A percentile compares a stretch with the other conserved stretches of the same genome.
Conservation (phyloP, 2,888 invertebrate species). For the Alloplasta piceator region DNA sequence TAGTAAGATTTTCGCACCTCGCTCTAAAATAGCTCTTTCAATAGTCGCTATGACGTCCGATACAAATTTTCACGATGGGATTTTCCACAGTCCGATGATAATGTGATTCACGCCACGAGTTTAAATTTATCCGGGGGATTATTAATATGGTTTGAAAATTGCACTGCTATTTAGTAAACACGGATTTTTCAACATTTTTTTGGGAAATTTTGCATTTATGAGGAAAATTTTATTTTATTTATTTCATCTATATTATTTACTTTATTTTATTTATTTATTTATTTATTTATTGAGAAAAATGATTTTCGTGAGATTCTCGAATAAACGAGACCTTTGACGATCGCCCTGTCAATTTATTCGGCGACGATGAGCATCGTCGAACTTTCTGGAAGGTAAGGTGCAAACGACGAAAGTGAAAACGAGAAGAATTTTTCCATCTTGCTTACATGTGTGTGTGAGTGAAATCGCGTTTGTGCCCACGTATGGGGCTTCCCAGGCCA, state of each 20-base stretch:
- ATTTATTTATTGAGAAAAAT: not conserved
- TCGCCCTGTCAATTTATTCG: no score
- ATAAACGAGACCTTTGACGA: not conserved
- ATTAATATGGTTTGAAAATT: no score
- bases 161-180: no score
- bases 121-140: no score
- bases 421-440: not conserved
- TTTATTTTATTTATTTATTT: no score
- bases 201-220: no score
- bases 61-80: constrained; percentile 25
- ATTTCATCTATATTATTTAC: no score
- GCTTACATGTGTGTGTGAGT: not conserved
- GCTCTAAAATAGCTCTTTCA: constrained; percentile 8
- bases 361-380: constrained; percentile 23
- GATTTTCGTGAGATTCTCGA: not conserved
- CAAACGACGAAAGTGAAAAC: constrained; percentile 18
- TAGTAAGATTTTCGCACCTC: constrained; percentile 18
- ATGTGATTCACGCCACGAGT: not conserved
- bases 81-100: not conserved
- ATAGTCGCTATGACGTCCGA: constrained; percentile 8
- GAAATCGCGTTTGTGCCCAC: constrained; percentile 1
- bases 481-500: no score
- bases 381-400: constrained; percentile 34
- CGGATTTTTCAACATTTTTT: no score
- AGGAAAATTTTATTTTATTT: no score